Base-by-base conservation (phyloP, 2,113 vertebrate species). In the Cyanistes caeruleus region DNA sequence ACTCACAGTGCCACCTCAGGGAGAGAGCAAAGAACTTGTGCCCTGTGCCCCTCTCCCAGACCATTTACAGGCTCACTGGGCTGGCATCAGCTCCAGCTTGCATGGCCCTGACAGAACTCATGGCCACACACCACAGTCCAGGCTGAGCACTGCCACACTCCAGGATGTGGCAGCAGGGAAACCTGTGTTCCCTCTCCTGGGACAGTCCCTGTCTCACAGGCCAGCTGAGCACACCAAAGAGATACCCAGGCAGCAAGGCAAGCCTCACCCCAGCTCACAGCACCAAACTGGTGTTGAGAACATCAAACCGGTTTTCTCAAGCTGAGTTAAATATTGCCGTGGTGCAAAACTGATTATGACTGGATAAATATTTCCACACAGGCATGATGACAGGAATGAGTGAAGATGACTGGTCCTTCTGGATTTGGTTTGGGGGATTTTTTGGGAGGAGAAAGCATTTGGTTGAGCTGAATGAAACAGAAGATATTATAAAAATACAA, bases 1-100 rank as follows among this genome's bases (percentile, higher is more conserved):
- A 51, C 25, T 56, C 3, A 0, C 0, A 0, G 33, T n/a, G 46
- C 15, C 15, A 30, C 19, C 33, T 39, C 23, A 44, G 48, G 53
- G 68, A 21, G 10, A 23, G 12, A 70, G 37, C 11, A 46, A 37
- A 62, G 24, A 28, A 12, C 76, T 39, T 39, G 37, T 44, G 62
- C 43, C 4, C 39, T 10, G 33, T 17, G 22, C 33, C 28, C 2
- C 24, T 18, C 24, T 67, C 19, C 8, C 31, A 56, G 35, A 11
- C 23, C 18, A 14, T 21, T 21, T 14, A 7, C 24, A 30, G 74
- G 14, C 3, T 5, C 39, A 8, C 55, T 4, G 44, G 24, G 28
- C n/a, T 62, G 48, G 4, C 25, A 31, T 41, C n/a, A 8, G 73
- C 58, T 68, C 72, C 53, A 24, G 53, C 27, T 73, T 46, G 41